These are phyloP conservation scores for Hypsibius dujardini DNA, from an alignment of 1,140 invertebrate species.

Conservation along the genomic window DNA sequence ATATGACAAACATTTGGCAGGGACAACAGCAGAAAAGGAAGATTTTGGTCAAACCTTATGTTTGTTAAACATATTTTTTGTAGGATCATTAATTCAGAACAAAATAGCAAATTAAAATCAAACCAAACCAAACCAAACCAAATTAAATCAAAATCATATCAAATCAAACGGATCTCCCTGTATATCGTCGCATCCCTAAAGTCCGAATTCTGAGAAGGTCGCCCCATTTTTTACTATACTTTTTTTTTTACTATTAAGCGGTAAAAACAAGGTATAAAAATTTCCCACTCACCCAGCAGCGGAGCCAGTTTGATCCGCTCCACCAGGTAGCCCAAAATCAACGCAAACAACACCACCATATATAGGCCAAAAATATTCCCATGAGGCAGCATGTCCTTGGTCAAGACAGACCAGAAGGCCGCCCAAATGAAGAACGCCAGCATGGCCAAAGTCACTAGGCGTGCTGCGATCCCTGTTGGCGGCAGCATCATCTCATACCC, in stretches of 20 bases:
- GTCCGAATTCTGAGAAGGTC: too few relatives aligned
- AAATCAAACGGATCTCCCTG: conserved; percentile 38
- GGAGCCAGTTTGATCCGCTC: conserved; percentile 59
- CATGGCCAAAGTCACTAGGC: background rate
- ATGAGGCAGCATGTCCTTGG: background rate
- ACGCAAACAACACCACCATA: conserved; percentile 42
- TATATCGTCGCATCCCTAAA: too few relatives aligned
- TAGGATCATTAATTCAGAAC: too few relatives aligned
- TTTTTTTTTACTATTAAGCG: too few relatives aligned
- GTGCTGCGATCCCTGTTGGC: background rate
- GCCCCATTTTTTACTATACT: too few relatives aligned
- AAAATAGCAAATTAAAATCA: too few relatives aligned
- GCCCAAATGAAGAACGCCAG: conserved; percentile 1
- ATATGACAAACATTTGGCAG: too few relatives aligned
- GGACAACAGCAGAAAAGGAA: too few relatives aligned
- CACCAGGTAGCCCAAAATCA: conserved; percentile 59
- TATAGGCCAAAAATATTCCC: conserved; percentile 48
- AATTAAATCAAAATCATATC: background rate
- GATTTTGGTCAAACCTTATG: too few relatives aligned
- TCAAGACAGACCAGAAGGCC: background rate
- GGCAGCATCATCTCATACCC: background rate
- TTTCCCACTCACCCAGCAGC: conserved; percentile 41
- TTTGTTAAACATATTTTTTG: too few relatives aligned
- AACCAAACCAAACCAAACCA: too few relatives aligned
- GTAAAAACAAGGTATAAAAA: too few relatives aligned